Evolutionary conservation across 2,113 vertebrate species (phyloP), one percentile per base, ranked within the genome.

Genomic region (Alethe diademata): DNA sequence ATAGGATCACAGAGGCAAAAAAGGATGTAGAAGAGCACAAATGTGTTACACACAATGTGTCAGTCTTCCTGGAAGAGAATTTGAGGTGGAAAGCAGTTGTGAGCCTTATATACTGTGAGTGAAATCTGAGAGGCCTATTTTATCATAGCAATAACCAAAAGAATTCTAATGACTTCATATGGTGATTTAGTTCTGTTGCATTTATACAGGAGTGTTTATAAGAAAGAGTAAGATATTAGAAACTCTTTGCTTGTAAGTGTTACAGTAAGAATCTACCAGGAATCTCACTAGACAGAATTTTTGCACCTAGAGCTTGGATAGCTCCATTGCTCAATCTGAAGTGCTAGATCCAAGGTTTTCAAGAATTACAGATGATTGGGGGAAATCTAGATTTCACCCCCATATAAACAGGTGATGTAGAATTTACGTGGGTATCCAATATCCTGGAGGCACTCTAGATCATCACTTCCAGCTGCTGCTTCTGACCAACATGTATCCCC

Each of bases 1-100:
- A 45, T 35, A 35, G 43, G 35, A 54, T 75, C 29, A 26, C n/a
- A 35, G 50, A 57, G n/a, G 25, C 9, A 60, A 45, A 73, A 73
- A 74, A 60, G 56, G 7, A 40, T 40, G 11, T 57, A 72, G 45
- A 83, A 82, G 57, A 14, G 28, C 54, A 72, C 16, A 56, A 74
- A 47, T 0, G 0, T 50, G 20, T 82, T 43, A 72, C 3, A 8
- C 35, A 35, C 35, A 35, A 35, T 35, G 35, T 24, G 6, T 28
- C 36, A 61, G 29, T 65, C 45, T 65, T 94, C 17, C n/a, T 70
- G 50, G 54, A 75, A 73, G 24, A 38, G 25, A 86, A 73, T 73
- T 79, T 54, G 38, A 76, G 16, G 15, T 78, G 38, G 40, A 82
- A 65, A n/a, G 12, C 28, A 54, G 14, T 11, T 88, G 33, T 0